Conservation (phyloP, 2,113 vertebrate species). For the Cyphomyrus plagiostoma region DNA sequence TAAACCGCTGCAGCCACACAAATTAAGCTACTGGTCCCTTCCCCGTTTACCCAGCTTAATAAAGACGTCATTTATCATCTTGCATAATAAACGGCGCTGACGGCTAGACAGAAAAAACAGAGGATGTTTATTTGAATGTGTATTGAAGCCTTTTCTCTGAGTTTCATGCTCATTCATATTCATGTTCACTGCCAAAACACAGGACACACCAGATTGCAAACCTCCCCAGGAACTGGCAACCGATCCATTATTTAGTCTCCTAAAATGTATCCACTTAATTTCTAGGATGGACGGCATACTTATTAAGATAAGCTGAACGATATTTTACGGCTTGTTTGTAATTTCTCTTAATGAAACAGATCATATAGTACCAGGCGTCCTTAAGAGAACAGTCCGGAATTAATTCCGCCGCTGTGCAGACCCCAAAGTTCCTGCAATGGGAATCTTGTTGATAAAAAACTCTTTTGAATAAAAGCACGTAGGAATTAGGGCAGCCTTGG, state of each 20-base stretch:
- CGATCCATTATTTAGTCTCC: not conserved
- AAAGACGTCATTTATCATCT: conserved; percentile 1
- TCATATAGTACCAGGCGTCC: conserved; percentile 1
- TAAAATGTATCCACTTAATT: conserved; percentile 5
- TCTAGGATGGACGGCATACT: conserved; percentile 3
- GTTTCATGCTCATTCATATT: not conserved
- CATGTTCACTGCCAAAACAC: not conserved
- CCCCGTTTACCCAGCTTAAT: not conserved
- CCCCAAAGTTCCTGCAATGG: conserved; percentile 22
- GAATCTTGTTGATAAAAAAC: conserved; percentile 33
- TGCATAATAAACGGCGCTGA: not conserved
- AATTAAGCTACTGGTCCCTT: not conserved
- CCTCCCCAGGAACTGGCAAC: not conserved
- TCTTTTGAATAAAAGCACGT: conserved; percentile 28
- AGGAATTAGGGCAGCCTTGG: conserved; percentile 25
- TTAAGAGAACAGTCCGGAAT: not conserved
- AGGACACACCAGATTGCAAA: not conserved
- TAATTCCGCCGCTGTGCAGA: not conserved
- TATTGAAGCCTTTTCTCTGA: not conserved
- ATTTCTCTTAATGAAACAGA: conserved; percentile 21
- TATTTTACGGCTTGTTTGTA: conserved; percentile 20
- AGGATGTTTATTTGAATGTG: not conserved
- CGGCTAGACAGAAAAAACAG: not conserved
- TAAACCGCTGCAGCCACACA: not conserved
- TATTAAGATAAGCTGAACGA: not conserved